Conservation (phyloP, 2,888 invertebrate genomes). For the Apeira syringaria region DNA sequence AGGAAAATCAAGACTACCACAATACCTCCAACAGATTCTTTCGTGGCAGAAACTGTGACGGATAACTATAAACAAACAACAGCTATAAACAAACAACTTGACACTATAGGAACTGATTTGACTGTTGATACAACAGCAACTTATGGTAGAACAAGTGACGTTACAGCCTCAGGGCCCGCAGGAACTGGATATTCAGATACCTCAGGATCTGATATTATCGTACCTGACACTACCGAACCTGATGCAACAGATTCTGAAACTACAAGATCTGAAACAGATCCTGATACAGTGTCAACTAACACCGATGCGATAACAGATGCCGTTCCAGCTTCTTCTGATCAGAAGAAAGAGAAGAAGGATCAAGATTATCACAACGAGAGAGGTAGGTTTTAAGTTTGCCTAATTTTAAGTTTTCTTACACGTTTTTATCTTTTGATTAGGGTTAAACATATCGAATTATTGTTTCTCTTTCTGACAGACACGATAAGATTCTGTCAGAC, state of each 20-base stretch:
- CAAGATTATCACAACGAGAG: conserved; percentile 53
- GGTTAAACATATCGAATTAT: too few relatives aligned
- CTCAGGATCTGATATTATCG: neutral
- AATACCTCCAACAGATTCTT: conserved; percentile 35
- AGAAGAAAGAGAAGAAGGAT: conserved; percentile 48
- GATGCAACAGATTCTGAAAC: neutral
- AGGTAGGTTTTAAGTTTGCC: conserved; percentile 45
- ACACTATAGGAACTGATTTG: conserved; percentile 3
- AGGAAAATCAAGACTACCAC: conserved; percentile 38
- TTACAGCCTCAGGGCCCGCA: conserved; percentile 9
- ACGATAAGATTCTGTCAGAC: too few relatives aligned
- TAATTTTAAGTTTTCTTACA: too few relatives aligned
- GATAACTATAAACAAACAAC: conserved; percentile 30
- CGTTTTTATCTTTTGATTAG: too few relatives aligned
- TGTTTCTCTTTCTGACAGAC: too few relatives aligned
- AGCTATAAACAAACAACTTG: too few relatives aligned
- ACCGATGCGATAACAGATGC: conserved; percentile 48
- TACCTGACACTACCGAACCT: neutral
- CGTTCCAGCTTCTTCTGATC: conserved; percentile 55
- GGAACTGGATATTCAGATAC: conserved; percentile 20
- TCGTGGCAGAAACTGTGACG: conserved; percentile 40
- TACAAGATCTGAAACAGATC: neutral
- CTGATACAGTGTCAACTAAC: conserved; percentile 26
- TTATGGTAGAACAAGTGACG: conserved; percentile 1
- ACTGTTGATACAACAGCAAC: conserved; percentile 4